phyloP scores from a whole-genome alignment of 2,797 vertebrate genomes.

The Synaphobranchus kaupii region DNA sequence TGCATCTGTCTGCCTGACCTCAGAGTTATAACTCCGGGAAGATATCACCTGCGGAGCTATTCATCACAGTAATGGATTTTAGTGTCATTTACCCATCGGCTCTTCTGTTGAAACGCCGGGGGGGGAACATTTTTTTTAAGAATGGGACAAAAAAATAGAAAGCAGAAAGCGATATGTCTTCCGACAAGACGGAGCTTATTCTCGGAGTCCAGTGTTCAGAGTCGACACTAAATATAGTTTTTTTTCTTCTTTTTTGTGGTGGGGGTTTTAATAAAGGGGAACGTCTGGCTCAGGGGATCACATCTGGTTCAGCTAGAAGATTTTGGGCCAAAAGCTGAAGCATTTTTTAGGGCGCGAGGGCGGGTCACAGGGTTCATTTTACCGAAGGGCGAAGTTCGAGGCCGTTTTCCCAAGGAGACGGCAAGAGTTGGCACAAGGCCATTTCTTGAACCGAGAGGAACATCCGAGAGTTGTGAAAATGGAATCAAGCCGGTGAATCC shows the following conservation, averaged over 20 bases:
- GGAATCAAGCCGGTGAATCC: slow-evolving; percentile 11
- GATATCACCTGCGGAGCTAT: slow-evolving; percentile 14
- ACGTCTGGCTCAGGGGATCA: neutral
- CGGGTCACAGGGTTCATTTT: neutral
- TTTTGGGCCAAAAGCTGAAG: slow-evolving; percentile 35
- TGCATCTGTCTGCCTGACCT: slow-evolving; percentile 25
- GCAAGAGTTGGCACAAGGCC: neutral
- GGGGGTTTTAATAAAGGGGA: slow-evolving; percentile 26
- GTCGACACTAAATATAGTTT: slow-evolving; percentile 43
- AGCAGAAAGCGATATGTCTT: slow-evolving; percentile 15
- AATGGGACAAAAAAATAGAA: neutral
- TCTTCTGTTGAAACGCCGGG: slow-evolving; percentile 14
- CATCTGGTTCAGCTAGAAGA: slow-evolving; percentile 27
- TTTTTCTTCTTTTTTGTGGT: slow-evolving; percentile 11
- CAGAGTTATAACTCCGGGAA: slow-evolving; percentile 30
- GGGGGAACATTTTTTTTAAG: slow-evolving; percentile 9
- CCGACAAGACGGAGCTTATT: slow-evolving; percentile 34
- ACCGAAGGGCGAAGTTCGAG: slow-evolving; percentile 8
- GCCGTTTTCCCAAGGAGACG: slow-evolving; percentile 21
- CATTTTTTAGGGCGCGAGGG: slow-evolving; percentile 2
- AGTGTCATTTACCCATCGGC: slow-evolving; percentile 32
- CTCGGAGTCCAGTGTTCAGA: slow-evolving; percentile 27
- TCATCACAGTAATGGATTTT: slow-evolving; percentile 8
- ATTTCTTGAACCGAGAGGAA: slow-evolving; percentile 16
- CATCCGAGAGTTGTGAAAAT: neutral